Evolutionary conservation across 2,888 invertebrate species (phyloP), one percentile per base, ranked within the genome.

Genomic region (Alloplasta piceator): DNA sequence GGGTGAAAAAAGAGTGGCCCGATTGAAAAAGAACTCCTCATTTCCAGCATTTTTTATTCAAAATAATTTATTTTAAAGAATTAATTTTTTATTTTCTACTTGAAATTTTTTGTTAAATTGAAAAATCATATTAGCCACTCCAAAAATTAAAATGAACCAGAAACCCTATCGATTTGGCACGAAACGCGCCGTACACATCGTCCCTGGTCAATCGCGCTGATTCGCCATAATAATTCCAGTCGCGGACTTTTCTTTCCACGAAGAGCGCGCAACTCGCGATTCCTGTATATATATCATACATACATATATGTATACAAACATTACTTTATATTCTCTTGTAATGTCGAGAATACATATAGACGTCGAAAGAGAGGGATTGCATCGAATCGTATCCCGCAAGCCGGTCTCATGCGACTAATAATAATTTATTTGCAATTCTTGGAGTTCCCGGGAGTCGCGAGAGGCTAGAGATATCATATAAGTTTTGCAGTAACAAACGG

Each of bases 391-490:
- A 70, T 67, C 26, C 68, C 58, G 71, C 66, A 64, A 76, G 67
- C 66, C 68, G 64, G 56, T 66, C 81, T 75, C 82, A 81, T 80
- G 82, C 80, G 81, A 79, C 82, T 87, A 85, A 86, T 86, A 83
- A 80, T 80, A 83, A 86, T 88, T 84, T 85, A 86, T 87, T 88
- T 85, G 85, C 83, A 85, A 85, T 87, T 86, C 86, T 75, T 82
- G 80, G 86, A 87, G 85, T 80, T 75, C 78, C 84, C 78, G 81
- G 81, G 75, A 26, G 26, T 63, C 67, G 73, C 75, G 16, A 61
- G 60, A 46, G 14, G 6, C 43, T 50, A 12, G 39, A 50, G 63
- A 43, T 52, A 63, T 56, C 55, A 26, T 26, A 26, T 26, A 26
- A 50, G 50, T 12, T 50, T 50, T 50, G 50, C 50, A 12, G 14